Evolutionary conservation across 2,797 vertebrate genomes (phyloP).

Genomic region (Odontamblyopus rebecca): DNA sequence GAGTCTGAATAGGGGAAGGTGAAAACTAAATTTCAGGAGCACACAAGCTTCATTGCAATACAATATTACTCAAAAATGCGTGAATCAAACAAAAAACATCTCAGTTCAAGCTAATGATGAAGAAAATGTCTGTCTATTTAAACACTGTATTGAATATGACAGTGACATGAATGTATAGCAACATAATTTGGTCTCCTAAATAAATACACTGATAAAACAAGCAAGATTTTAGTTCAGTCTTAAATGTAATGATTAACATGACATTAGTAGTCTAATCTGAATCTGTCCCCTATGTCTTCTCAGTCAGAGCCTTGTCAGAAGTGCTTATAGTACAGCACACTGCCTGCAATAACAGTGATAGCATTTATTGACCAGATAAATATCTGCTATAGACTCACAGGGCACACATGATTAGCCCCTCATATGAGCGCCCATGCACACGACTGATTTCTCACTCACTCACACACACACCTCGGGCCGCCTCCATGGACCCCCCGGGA

Average conservation of each 20-base stretch:
- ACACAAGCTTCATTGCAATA: too few relatives aligned
- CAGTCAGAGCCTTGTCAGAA: constrained; percentile 39
- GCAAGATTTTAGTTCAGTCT: too few relatives aligned
- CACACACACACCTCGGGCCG: constrained; percentile 41
- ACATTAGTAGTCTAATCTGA: too few relatives aligned
- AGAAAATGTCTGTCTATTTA: background rate
- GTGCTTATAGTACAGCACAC: constrained; percentile 40
- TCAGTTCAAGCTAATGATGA: too few relatives aligned
- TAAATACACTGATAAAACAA: too few relatives aligned
- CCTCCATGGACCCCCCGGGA: constrained; percentile 60
- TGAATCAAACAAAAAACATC: too few relatives aligned
- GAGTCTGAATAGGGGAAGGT: too few relatives aligned
- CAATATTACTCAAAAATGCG: background rate
- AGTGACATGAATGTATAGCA: constrained; percentile 2
- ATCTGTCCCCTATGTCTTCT: constrained; percentile 18
- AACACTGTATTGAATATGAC: background rate
- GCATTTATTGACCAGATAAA: constrained; percentile 70
- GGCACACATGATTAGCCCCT: constrained; percentile 67
- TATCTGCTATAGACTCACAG: constrained; percentile 64
- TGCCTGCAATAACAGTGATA: constrained; percentile 50
- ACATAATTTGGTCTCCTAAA: constrained; percentile 24
- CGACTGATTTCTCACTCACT: constrained; percentile 44
- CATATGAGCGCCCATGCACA: constrained; percentile 65
- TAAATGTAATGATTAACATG: too few relatives aligned
- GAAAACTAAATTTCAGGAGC: too few relatives aligned